Percentiles rank a stretch among this genome's conserved stretches.
phyloP scores from a whole-genome alignment of 2,113 vertebrate species.

The Pontoporia blainvillei region DNA sequence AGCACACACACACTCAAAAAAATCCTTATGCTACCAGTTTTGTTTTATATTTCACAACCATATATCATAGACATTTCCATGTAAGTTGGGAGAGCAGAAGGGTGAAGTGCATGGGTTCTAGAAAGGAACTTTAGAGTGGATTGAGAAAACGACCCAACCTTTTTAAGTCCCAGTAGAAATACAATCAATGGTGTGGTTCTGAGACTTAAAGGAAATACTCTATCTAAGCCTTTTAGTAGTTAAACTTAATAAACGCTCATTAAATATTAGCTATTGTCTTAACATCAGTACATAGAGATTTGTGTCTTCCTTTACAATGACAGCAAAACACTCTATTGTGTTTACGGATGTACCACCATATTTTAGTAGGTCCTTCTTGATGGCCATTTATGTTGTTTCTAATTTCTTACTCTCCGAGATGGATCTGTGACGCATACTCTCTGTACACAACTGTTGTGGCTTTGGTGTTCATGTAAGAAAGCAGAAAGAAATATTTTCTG shows the following conservation, averaged over 20 bases:
- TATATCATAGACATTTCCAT: background rate
- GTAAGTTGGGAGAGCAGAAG: background rate
- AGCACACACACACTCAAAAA: background rate
- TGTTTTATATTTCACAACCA: background rate
- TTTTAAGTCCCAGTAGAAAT: background rate
- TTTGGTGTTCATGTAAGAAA: background rate
- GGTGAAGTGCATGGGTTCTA: background rate
- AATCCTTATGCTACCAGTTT: background rate
- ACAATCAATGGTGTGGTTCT: background rate
- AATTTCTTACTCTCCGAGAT: background rate
- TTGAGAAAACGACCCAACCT: background rate
- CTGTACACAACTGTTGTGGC: fast-evolving
- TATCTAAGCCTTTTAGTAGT: background rate
- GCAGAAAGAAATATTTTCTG: background rate
- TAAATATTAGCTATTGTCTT: background rate
- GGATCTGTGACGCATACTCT: background rate
- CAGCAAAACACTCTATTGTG: background rate
- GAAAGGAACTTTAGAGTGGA: background rate
- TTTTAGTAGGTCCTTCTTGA: background rate
- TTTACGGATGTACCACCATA: background rate
- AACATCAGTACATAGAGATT: background rate
- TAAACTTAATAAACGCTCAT: background rate
- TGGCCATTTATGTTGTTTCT: background rate
- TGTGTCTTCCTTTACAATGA: background rate
- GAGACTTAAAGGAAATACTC: background rate